These are phyloP conservation scores for Oligia strigilis DNA, from an alignment of 2,888 invertebrate species.

Conservation along the genomic window DNA sequence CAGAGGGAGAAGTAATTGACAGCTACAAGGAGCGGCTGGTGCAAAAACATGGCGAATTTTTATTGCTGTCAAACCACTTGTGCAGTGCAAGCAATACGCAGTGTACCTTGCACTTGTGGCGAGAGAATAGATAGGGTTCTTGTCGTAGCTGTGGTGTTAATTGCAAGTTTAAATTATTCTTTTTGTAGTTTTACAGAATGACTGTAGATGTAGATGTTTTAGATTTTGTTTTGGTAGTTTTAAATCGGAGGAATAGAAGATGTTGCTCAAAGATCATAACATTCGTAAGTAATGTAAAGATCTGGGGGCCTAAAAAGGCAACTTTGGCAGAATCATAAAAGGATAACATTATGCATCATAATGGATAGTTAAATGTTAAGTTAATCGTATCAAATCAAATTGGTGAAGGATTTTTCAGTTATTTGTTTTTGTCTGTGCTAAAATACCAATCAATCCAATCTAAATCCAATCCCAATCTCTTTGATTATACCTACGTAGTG, in stretches of 20 bases:
- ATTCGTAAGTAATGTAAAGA: neutral
- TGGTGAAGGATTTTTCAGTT: too few relatives aligned
- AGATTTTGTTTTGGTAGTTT: neutral
- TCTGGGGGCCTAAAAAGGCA: neutral
- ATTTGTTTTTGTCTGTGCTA: too few relatives aligned
- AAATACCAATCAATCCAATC: too few relatives aligned
- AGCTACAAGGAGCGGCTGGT: slow-evolving; percentile 83
- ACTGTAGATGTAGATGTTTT: neutral
- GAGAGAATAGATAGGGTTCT: slow-evolving; percentile 40
- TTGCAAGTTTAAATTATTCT: slow-evolving; percentile 41
- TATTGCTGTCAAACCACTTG: slow-evolving; percentile 85
- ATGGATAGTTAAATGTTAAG: too few relatives aligned
- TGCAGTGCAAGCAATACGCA: slow-evolving; percentile 52
- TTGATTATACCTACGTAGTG: too few relatives aligned
- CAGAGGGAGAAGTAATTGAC: slow-evolving; percentile 83
- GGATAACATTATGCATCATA: too few relatives aligned
- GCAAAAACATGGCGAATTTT: slow-evolving; percentile 88
- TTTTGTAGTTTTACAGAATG: neutral
- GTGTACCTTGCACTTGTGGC: slow-evolving; percentile 46
- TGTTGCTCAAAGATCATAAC: neutral
- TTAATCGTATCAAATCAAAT: too few relatives aligned
- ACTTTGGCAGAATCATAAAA: too few relatives aligned
- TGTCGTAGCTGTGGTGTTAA: slow-evolving; percentile 36
- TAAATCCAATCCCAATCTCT: too few relatives aligned
- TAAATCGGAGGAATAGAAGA: neutral